phyloP scores from a whole-genome alignment of 2,797 vertebrate species.

The Megaceryle alcyon region DNA sequence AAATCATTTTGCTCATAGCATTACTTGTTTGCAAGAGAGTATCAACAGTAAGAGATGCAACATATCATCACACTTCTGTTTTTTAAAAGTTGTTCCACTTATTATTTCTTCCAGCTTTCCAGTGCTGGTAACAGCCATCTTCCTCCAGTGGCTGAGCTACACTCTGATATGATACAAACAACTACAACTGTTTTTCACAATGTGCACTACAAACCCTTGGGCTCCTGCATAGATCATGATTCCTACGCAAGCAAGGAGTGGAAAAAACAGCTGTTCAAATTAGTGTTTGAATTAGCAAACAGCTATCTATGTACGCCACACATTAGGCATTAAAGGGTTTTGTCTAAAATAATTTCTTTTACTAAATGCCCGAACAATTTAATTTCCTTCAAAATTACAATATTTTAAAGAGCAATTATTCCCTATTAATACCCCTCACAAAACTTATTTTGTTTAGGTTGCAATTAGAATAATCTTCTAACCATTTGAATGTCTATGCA shows the following conservation, averaged over 20 bases:
- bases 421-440: neutral
- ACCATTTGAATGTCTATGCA: neutral
- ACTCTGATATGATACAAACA: neutral
- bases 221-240: neutral
- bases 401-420: slow-evolving; percentile 3
- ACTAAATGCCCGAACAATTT: neutral
- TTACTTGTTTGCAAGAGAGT: neutral
- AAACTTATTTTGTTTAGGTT: neutral
- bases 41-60: neutral
- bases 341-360: neutral
- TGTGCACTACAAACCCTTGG: neutral
- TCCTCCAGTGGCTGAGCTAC: neutral
- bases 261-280: neutral
- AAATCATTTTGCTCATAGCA: neutral
- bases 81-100: neutral
- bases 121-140: neutral
- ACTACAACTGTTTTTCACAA: fast-evolving
- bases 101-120: neutral
- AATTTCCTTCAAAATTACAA: neutral
- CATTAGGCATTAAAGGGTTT: neutral
- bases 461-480: slow-evolving; percentile 43
- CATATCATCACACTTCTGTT: neutral
- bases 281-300: neutral
- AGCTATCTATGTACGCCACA: neutral
- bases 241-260: neutral